These are phyloP conservation scores for Mylabris sibirica DNA, from an alignment of 2,888 invertebrate species.

Conservation along the genomic window DNA sequence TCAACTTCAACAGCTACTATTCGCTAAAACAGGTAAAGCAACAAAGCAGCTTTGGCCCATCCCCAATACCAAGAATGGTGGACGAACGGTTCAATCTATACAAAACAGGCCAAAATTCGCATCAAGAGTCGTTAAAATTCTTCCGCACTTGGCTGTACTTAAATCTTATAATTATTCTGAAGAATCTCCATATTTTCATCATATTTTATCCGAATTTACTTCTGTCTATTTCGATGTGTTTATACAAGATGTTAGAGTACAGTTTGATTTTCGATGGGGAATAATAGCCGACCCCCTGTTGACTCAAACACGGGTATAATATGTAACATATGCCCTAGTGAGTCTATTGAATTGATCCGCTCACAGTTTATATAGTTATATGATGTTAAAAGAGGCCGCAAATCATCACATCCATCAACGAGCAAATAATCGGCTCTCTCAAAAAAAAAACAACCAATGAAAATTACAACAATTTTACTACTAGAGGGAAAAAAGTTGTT, in stretches of 20 bases:
- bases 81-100: no score
- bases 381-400: slow-evolving; percentile 38
- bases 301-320: slow-evolving; percentile 43
- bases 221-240: no score
- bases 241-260: background rate
- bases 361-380: slow-evolving; percentile 33
- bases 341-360: slow-evolving; percentile 39
- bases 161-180: no score
- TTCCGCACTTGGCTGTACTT: no score
- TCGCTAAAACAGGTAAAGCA: no score
- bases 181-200: no score
- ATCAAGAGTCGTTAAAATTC: no score
- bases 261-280: slow-evolving; percentile 44
- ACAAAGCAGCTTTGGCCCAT: no score
- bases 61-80: no score
- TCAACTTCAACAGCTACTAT: no score
- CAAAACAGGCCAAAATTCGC: no score
- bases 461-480: background rate
- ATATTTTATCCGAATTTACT: no score
- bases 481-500: background rate
- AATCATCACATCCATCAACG: slow-evolving; percentile 40
- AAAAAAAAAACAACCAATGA: background rate
- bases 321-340: slow-evolving; percentile 45
- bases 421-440: slow-evolving; percentile 23
- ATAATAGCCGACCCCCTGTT: slow-evolving; percentile 43